Conservation (phyloP, 2,888 invertebrate species). For the Lochmaea crataegi region DNA sequence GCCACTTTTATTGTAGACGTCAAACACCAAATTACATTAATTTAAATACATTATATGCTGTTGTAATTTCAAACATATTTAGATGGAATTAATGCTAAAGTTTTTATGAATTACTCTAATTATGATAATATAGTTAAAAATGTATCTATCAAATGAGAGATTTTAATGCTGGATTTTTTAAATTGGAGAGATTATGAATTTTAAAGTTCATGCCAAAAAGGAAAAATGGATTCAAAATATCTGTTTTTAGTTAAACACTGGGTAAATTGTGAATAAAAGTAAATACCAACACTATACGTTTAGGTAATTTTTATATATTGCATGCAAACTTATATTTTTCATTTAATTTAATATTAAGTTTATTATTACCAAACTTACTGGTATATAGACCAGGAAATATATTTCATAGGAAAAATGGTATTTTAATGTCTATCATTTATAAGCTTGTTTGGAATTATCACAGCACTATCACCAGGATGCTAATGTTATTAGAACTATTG, state of each 20-base stretch:
- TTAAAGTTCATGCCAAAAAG: background rate
- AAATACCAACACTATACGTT: background rate
- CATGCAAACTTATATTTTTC: background rate
- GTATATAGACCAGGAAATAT: no score
- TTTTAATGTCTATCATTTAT: background rate
- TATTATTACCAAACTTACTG: no score
- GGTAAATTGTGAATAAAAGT: background rate
- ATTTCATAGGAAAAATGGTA: background rate
- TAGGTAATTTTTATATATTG: background rate
- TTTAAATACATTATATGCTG: background rate
- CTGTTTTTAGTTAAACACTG: background rate
- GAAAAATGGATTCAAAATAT: background rate
- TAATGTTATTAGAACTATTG: background rate
- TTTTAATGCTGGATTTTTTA: background rate
- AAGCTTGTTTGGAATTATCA: constrained; percentile 33
- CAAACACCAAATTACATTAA: background rate
- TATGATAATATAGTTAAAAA: background rate
- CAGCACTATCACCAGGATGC: constrained; percentile 30
- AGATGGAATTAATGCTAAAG: background rate
- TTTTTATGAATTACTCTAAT: background rate
- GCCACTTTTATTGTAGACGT: background rate
- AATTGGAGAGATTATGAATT: background rate
- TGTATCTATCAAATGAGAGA: no score
- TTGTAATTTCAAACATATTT: constrained; percentile 5
- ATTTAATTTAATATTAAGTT: background rate